Percentiles rank a stretch among this genome's conserved stretches.
phyloP scores from a whole-genome alignment of 2,113 vertebrate species.

The Cacatua alba region DNA sequence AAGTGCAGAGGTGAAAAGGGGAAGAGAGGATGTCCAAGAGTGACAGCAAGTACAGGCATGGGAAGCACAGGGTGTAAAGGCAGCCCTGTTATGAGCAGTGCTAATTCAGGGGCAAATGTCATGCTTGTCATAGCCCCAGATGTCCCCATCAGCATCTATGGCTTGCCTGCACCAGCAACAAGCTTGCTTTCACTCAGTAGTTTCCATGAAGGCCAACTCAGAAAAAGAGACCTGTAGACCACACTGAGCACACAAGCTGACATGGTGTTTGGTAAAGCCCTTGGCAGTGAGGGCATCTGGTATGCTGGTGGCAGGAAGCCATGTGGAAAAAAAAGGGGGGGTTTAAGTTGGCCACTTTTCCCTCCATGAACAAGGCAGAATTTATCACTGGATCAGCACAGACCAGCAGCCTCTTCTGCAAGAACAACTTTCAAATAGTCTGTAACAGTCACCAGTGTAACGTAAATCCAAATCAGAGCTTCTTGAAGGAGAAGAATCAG shows the following conservation, averaged over 20 bases:
- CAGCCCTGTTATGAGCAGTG: neutral
- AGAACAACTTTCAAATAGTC: neutral
- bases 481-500: neutral
- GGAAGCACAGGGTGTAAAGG: neutral
- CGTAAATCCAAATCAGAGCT: neutral
- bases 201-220: neutral
- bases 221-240: neutral
- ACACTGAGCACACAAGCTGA: rapidly evolving
- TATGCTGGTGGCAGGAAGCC: neutral
- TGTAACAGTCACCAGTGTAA: neutral
- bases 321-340: neutral
- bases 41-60: neutral
- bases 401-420: neutral
- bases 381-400: neutral
- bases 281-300: neutral
- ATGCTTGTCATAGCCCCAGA: neutral
- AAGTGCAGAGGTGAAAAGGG: neutral
- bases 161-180: neutral
- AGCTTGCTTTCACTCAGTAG: neutral
- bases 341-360: neutral
- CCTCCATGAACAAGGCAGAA: neutral
- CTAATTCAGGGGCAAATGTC: neutral
- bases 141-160: neutral
- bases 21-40: neutral
- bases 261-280: neutral